phyloP scores from a whole-genome alignment of 2,888 invertebrate genomes.

The Glaucopsyche alexis region DNA sequence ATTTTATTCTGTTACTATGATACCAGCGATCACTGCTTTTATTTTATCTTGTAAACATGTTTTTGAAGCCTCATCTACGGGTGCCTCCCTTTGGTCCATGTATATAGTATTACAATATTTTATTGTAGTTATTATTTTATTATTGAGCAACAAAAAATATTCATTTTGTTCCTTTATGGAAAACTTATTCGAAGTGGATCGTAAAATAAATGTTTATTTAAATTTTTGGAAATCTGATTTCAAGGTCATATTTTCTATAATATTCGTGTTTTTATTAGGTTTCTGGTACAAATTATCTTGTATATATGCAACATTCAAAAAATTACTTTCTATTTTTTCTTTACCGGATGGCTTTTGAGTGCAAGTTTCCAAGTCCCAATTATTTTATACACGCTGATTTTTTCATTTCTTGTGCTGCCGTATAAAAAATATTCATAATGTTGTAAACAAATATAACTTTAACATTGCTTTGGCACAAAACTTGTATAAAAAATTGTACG shows the following conservation, averaged over 20 bases:
- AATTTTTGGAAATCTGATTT: background rate
- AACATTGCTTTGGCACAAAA: background rate
- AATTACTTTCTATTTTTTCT: background rate
- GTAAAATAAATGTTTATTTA: background rate
- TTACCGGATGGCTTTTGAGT: background rate
- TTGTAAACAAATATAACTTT: background rate
- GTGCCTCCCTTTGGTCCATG: background rate
- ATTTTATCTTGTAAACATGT: no score
- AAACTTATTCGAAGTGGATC: background rate
- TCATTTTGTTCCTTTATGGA: background rate
- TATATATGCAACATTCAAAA: background rate
- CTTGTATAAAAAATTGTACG: background rate
- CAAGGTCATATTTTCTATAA: background rate
- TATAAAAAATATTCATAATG: background rate
- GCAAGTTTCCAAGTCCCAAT: background rate
- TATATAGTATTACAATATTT: background rate
- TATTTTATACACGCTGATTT: background rate
- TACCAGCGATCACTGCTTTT: background rate
- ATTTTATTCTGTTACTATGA: slow-evolving; percentile 16
- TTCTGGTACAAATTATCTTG: background rate
- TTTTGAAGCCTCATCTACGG: no score
- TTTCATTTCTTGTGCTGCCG: background rate
- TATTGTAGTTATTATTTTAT: background rate
- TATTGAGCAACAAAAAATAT: background rate
- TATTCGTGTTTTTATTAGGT: background rate